These are phyloP conservation scores for Phaethornis superciliosus DNA, from an alignment of 2,113 vertebrate genomes.

Conservation along the genomic window DNA sequence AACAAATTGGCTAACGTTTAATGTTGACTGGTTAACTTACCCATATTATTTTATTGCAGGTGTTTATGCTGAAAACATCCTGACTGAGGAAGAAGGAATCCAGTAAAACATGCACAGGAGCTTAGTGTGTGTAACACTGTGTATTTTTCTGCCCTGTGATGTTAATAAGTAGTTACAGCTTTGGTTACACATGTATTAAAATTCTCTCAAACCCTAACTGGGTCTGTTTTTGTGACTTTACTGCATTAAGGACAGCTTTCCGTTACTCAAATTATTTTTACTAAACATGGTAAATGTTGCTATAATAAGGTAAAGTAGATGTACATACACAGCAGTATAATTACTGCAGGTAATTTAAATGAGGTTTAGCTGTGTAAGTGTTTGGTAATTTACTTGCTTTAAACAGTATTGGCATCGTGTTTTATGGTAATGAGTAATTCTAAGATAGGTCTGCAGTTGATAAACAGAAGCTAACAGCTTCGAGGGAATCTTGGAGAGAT, in stretches of 20 bases:
- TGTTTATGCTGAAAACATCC: not conserved
- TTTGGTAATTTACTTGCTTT: not conserved
- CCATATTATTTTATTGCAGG: slow-evolving; percentile 8
- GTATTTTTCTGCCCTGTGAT: not conserved
- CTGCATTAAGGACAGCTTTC: not conserved
- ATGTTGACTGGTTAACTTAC: not conserved
- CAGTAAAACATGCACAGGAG: rapidly evolving
- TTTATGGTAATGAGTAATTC: not conserved
- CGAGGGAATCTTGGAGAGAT: not conserved
- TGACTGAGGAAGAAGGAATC: not conserved
- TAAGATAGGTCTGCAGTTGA: not conserved
- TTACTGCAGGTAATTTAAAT: not conserved
- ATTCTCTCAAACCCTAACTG: not conserved
- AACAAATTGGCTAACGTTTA: not conserved
- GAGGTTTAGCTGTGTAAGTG: not conserved
- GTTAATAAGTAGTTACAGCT: not conserved
- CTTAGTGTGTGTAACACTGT: not conserved
- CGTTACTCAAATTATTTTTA: rapidly evolving
- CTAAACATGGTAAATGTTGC: not conserved
- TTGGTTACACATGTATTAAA: not conserved
- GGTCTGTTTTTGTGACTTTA: not conserved
- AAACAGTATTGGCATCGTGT: not conserved
- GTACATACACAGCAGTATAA: too few species aligned
- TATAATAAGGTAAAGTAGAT: not conserved
- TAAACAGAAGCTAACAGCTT: not conserved